Evolutionary conservation across 2,113 vertebrate species (phyloP), one percentile per base, ranked within the genome.

Genomic region (Colistium nudipinnis): DNA sequence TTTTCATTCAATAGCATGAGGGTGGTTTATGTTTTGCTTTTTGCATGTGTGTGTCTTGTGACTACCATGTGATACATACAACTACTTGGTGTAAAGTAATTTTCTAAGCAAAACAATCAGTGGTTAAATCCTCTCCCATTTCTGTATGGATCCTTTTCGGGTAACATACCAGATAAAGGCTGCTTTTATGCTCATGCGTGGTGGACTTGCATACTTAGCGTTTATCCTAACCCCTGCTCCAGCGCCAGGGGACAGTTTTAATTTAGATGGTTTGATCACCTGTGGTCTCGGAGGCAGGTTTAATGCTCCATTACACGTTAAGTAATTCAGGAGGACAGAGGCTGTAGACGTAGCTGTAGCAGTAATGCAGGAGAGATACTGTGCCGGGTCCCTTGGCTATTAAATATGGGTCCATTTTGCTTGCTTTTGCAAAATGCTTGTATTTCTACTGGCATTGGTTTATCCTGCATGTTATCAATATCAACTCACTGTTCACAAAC

Each of bases 381-480:
- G 45, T 39, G 54, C 54, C 27, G 43, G 65, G 48, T 66, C 56
- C 35, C 45, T 31, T 38, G 20, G 49, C 54, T 62, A 28, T 54
- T 76, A 30, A 35, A 78, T 45, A 69, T 22, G 33, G 24, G 55
- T 52, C 57, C 10, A 60, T 72, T 73, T 70, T 76, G 48, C 14
- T 53, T 53, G 57, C 45, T 80, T 66, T 74, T 71, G 38, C 45
- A 63, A 70, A 78, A 66, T 65, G 43, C 13, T 60, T 75, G 39
- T 22, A 78, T 82, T 78, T 73, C 25, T 47, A 7, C 31, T 70
- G 61, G 56, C 31, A 74, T 65, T 27, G 19, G 62, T 38, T 82
- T 75, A 83, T 77, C 81, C 87, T 94, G 95, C 94, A 95, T 95
- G 95, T 86, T 66, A 81, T 91, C 39, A 72, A 71, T 90, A 76